Percentiles rank a stretch among this genome's conserved stretches.
These are phyloP conservation scores for Lepidonotus clava DNA, from an alignment of 2,888 invertebrate species.

Conservation along the genomic window DNA sequence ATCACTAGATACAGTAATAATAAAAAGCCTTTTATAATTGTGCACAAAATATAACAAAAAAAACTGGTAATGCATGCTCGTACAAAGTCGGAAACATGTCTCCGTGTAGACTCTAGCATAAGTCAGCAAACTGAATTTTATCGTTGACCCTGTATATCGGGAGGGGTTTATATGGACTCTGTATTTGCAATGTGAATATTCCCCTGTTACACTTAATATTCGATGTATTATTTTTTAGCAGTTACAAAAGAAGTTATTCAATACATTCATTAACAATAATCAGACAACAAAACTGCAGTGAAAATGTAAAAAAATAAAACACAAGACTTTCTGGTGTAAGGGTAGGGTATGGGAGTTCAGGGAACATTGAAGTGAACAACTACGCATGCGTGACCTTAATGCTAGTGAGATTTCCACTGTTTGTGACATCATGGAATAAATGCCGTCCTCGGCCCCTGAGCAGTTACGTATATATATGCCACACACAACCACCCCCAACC, in stretches of 20 bases:
- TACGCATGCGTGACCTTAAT: slow-evolving; percentile 13
- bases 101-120: too few species aligned
- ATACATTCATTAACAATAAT: too few species aligned
- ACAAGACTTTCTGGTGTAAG: not conserved
- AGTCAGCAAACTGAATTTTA: too few species aligned
- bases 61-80: slow-evolving; percentile 12
- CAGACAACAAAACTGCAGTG: not conserved
- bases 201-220: too few species aligned
- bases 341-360: not conserved
- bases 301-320: not conserved
- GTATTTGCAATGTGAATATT: too few species aligned
- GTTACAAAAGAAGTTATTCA: too few species aligned
- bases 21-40: slow-evolving; percentile 2
- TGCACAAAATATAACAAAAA: not conserved
- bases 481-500: slow-evolving; percentile 11
- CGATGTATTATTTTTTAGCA: too few species aligned
- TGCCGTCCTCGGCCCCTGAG: slow-evolving; percentile 46
- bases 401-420: slow-evolving; percentile 44
- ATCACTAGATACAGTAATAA: not conserved
- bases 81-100: too few species aligned
- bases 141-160: too few species aligned
- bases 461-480: slow-evolving; percentile 1
- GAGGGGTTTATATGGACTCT: too few species aligned
- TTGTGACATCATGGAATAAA: slow-evolving; percentile 45
- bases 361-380: not conserved